A percentile compares a stretch with the other conserved stretches of the same genome.
Conservation (phyloP, 2,888 invertebrate genomes). For the Maniola hyperantus region DNA sequence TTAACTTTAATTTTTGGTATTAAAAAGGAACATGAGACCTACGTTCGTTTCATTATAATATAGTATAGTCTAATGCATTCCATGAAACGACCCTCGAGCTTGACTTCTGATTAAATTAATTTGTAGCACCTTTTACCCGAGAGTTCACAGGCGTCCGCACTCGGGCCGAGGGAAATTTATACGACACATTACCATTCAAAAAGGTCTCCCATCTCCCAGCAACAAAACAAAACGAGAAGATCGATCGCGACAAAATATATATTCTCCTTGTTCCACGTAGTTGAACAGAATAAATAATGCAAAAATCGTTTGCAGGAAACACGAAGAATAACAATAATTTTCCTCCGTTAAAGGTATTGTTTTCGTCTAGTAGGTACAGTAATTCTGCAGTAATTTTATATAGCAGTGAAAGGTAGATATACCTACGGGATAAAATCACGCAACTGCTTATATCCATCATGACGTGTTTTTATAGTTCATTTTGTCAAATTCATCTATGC, state of each 20-base stretch:
- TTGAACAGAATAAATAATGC: slow-evolving; percentile 28
- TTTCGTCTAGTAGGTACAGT: neutral
- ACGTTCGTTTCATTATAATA: slow-evolving; percentile 18
- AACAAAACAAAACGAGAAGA: slow-evolving; percentile 67
- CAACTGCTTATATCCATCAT: neutral
- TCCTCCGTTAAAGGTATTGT: neutral
- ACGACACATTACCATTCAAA: slow-evolving; percentile 77
- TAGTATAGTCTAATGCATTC: slow-evolving; percentile 23
- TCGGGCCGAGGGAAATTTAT: slow-evolving; percentile 68
- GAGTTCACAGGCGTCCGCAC: slow-evolving; percentile 59
- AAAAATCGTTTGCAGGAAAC: slow-evolving; percentile 22
- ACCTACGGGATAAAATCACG: neutral
- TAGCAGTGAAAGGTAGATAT: no score
- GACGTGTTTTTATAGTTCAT: neutral
- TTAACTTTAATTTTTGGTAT: slow-evolving; percentile 1
- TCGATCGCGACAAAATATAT: slow-evolving; percentile 51
- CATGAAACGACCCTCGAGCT: slow-evolving; percentile 41
- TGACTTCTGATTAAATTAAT: slow-evolving; percentile 76
- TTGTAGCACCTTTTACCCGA: slow-evolving; percentile 72
- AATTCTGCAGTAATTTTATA: no score
- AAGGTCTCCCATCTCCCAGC: slow-evolving; percentile 57
- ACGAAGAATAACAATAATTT: slow-evolving; percentile 3
- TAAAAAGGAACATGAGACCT: slow-evolving; percentile 11
- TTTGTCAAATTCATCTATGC: no score
- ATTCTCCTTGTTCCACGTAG: slow-evolving; percentile 35